Evolutionary conservation across 2,888 invertebrate genomes (phyloP).

Genomic region (Odiellus spinosus): DNA sequence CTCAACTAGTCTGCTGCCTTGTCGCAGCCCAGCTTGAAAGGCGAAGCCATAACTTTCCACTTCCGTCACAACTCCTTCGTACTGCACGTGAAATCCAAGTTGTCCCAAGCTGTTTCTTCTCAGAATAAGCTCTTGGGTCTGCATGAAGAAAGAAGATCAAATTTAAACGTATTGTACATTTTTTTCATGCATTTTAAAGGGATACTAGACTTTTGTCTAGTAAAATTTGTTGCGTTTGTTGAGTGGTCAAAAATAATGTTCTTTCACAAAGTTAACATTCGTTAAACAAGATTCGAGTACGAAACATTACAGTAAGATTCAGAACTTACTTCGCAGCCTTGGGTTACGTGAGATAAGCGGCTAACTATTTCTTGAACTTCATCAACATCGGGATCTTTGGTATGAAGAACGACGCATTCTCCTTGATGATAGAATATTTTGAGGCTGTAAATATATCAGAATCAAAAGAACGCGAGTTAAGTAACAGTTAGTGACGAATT

Average conservation of each 20-base stretch:
- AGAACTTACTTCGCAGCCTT: slow-evolving; percentile 36
- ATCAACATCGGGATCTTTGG: slow-evolving; percentile 45
- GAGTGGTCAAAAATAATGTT: too few relatives aligned
- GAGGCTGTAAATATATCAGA: slow-evolving; percentile 26
- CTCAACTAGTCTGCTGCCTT: slow-evolving; percentile 78
- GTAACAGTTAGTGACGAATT: background rate
- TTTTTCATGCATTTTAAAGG: too few relatives aligned
- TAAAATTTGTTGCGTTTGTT: too few relatives aligned
- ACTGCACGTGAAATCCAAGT: slow-evolving; percentile 63
- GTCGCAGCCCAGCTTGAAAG: slow-evolving; percentile 59
- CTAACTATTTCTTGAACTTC: slow-evolving; percentile 59
- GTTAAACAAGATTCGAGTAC: too few relatives aligned
- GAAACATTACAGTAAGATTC: too few relatives aligned
- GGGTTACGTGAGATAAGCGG: slow-evolving; percentile 60
- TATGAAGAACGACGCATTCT: slow-evolving; percentile 69
- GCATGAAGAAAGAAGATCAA: slow-evolving; percentile 6
- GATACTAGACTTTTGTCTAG: too few relatives aligned
- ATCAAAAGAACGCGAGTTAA: slow-evolving; percentile 4
- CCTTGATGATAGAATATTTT: slow-evolving; percentile 83
- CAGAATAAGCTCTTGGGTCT: slow-evolving; percentile 61
- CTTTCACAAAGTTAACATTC: too few relatives aligned
- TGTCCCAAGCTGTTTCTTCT: slow-evolving; percentile 66
- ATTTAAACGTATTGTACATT: background rate
- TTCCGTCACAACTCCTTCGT: slow-evolving; percentile 82
- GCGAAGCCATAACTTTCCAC: slow-evolving; percentile 50